A percentile compares a stretch with the other conserved stretches of the same genome.
Conservation (phyloP, 92 coral and sea anemone species). For the Anthopleura xanthogrammica region DNA sequence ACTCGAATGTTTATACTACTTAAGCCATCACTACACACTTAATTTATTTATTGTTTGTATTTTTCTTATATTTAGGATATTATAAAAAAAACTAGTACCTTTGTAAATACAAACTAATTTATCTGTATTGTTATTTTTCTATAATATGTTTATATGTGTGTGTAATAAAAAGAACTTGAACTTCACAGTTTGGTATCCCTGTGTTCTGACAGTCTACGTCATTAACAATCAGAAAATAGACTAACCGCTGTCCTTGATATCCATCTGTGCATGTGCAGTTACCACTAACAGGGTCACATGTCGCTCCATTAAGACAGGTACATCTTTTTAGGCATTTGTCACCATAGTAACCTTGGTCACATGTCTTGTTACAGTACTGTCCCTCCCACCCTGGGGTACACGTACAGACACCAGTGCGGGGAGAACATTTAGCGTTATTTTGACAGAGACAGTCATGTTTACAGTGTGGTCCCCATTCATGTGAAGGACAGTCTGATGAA, state of each 20-base stretch:
- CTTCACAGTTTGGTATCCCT: neutral
- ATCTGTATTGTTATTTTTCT: too few relatives aligned
- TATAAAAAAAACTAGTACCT: too few relatives aligned
- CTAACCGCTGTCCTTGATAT: slow-evolving; percentile 67
- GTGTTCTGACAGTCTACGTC: neutral
- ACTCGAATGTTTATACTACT: too few relatives aligned
- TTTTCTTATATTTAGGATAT: too few relatives aligned
- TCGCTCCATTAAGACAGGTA: slow-evolving; percentile 64
- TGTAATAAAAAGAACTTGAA: too few relatives aligned
- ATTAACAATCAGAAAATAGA: neutral
- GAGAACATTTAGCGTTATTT: slow-evolving; percentile 75
- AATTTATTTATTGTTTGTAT: too few relatives aligned
- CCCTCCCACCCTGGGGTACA: slow-evolving; percentile 87
- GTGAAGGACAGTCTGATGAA: slow-evolving; percentile 63
- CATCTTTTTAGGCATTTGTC: slow-evolving; percentile 66
- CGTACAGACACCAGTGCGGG: slow-evolving; percentile 71
- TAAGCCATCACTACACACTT: too few relatives aligned
- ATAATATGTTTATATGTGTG: too few relatives aligned
- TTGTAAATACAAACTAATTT: too few relatives aligned
- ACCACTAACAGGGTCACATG: slow-evolving; percentile 79
- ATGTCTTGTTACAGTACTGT: slow-evolving; percentile 59
- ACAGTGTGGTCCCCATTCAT: slow-evolving; percentile 80
- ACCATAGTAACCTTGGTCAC: slow-evolving; percentile 87
- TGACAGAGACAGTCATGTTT: slow-evolving; percentile 65
- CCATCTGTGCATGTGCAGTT: slow-evolving; percentile 84